Conservation (phyloP, 2,797 vertebrate genomes). For the Mus minutoides region DNA sequence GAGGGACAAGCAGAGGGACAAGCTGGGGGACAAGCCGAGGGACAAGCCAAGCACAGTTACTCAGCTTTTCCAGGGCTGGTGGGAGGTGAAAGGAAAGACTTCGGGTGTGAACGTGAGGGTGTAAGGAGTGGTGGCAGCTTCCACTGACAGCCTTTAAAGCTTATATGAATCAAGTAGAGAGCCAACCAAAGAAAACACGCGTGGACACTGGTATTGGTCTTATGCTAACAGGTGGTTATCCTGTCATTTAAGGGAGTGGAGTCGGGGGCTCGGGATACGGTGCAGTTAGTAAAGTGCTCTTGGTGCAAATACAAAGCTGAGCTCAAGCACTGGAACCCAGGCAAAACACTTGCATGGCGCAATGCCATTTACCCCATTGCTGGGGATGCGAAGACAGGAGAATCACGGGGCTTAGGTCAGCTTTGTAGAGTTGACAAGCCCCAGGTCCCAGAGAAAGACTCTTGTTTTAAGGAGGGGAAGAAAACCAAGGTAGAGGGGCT, state of each 20-base stretch:
- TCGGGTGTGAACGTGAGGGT: conserved; percentile 67
- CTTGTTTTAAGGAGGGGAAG: background rate
- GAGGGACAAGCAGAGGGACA: too few species aligned
- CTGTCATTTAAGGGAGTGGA: conserved; percentile 19
- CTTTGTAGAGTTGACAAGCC: background rate
- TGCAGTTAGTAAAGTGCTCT: background rate
- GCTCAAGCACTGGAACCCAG: background rate
- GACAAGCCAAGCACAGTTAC: conserved; percentile 48
- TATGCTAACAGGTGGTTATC: conserved; percentile 10
- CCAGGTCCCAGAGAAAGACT: background rate
- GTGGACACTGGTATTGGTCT: conserved; percentile 37
- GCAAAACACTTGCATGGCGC: background rate
- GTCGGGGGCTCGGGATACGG: background rate
- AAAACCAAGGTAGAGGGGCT: background rate
- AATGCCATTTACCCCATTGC: background rate
- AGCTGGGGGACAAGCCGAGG: background rate
- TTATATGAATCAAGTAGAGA: conserved; percentile 48
- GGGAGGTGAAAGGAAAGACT: conserved; percentile 72
- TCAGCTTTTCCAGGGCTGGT: conserved; percentile 71
- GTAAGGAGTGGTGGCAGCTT: conserved; percentile 64
- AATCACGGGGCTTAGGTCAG: background rate
- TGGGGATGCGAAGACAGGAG: background rate
- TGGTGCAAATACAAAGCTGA: background rate
- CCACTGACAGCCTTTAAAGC: conserved; percentile 59
- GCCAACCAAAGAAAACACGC: conserved; percentile 40